Percentiles rank a stretch among this genome's conserved stretches.
These are phyloP conservation scores for Drosophila funebris DNA, from an alignment of 1,140 invertebrate genomes.

Conservation along the genomic window DNA sequence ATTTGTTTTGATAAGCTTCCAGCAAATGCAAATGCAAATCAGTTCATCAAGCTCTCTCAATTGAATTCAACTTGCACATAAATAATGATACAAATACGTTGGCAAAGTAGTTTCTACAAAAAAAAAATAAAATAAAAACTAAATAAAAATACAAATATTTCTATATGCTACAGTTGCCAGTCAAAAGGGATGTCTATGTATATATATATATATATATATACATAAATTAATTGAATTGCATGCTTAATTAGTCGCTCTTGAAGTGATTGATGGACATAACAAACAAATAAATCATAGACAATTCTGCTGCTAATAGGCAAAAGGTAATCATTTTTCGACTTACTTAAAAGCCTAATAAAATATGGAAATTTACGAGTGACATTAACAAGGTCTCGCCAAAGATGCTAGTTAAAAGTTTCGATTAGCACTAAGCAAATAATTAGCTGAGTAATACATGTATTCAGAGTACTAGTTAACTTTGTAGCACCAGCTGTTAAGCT, in stretches of 20 bases:
- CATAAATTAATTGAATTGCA: neutral
- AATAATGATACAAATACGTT: conserved; percentile 28
- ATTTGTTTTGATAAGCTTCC: conserved; percentile 62
- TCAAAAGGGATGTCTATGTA: neutral
- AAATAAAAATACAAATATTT: no score
- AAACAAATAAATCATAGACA: neutral
- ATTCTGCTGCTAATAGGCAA: neutral
- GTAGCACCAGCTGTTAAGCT: no score
- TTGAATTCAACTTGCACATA: conserved; percentile 9
- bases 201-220: neutral
- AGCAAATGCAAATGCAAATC: conserved; percentile 61
- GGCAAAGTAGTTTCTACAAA: neutral
- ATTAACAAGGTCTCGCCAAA: neutral
- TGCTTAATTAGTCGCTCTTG: neutral
- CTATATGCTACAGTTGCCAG: neutral
- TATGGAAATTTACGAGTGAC: neutral
- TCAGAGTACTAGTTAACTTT: no score
- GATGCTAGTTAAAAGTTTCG: neutral
- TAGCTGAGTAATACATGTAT: neutral
- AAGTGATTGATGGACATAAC: neutral
- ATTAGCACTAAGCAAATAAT: neutral
- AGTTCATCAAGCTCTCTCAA: conserved; percentile 16
- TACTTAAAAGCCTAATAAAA: neutral
- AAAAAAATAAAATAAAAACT: no score
- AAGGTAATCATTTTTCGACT: neutral